phyloP scores from a whole-genome alignment of 2,797 vertebrate species.

The Cheirogaleus major region DNA sequence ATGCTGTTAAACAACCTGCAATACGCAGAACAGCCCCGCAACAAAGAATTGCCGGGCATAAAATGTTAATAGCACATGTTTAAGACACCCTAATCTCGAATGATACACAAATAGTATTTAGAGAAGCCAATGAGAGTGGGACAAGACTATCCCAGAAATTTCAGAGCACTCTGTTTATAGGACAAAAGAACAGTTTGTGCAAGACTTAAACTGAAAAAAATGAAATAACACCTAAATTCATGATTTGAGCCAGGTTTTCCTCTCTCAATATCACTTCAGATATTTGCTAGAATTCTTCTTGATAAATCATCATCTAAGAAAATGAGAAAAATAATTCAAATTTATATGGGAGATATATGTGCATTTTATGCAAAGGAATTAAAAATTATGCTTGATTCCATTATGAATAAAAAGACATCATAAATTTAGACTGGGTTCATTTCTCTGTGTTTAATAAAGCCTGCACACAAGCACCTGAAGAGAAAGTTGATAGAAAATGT shows the following conservation, averaged over 20 bases:
- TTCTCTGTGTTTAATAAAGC: conserved; percentile 81
- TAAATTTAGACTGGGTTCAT: conserved; percentile 82
- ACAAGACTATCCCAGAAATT: background rate
- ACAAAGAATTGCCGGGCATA: background rate
- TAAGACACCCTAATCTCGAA: background rate
- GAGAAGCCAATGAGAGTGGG: background rate
- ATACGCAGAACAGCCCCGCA: background rate
- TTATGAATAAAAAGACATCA: conserved; percentile 80
- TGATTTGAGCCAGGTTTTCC: background rate
- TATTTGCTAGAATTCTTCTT: conserved; percentile 42
- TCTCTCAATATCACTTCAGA: background rate
- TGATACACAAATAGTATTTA: background rate
- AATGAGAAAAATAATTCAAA: conserved; percentile 72
- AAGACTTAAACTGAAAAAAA: conserved; percentile 5
- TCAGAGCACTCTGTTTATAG: background rate
- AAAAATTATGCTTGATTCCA: conserved; percentile 82
- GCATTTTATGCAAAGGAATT: conserved; percentile 78
- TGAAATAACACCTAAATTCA: background rate
- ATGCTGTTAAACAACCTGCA: background rate
- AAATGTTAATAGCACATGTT: background rate
- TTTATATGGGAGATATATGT: conserved; percentile 55
- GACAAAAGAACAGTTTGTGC: background rate
- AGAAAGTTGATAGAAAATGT: conserved; percentile 78
- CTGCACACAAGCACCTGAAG: conserved; percentile 67
- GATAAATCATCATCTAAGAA: conserved; percentile 61